phyloP scores from a whole-genome alignment of 2,113 vertebrate genomes.

The Cynocephalus volans region DNA sequence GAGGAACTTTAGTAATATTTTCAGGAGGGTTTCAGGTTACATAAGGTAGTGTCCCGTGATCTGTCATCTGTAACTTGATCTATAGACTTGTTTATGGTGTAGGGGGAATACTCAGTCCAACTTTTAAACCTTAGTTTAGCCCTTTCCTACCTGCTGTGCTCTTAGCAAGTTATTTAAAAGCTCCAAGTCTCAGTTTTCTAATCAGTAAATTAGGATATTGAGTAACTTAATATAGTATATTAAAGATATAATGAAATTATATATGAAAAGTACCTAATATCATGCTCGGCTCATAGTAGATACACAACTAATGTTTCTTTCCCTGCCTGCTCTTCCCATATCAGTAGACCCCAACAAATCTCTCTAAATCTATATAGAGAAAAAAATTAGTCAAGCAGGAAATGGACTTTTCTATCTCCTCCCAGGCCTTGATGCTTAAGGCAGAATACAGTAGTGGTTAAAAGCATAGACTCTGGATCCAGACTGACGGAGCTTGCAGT shows the following conservation, averaged over 20 bases:
- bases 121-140: not conserved
- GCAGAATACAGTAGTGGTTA: not conserved
- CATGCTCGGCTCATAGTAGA: not conserved
- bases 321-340: not conserved
- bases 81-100: not conserved
- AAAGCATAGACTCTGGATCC: not conserved
- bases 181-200: constrained; percentile 41
- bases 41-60: not conserved
- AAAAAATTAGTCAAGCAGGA: not conserved
- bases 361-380: not conserved
- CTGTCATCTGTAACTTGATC: not conserved
- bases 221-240: not conserved
- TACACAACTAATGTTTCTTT: not conserved
- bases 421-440: not conserved
- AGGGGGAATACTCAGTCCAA: not conserved
- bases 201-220: not conserved
- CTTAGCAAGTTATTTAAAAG: constrained; percentile 22
- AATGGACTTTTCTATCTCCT: constrained; percentile 40
- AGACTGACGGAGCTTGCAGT: not conserved
- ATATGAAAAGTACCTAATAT: constrained; percentile 25
- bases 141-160: not conserved
- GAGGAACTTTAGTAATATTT: not conserved
- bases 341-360: not conserved
- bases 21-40: not conserved
- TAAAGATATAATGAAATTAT: not conserved